Percentiles rank a stretch among this genome's conserved stretches.
These are phyloP conservation scores for Anabas testudineus DNA, from an alignment of 2,797 vertebrate genomes.

Conservation along the genomic window DNA sequence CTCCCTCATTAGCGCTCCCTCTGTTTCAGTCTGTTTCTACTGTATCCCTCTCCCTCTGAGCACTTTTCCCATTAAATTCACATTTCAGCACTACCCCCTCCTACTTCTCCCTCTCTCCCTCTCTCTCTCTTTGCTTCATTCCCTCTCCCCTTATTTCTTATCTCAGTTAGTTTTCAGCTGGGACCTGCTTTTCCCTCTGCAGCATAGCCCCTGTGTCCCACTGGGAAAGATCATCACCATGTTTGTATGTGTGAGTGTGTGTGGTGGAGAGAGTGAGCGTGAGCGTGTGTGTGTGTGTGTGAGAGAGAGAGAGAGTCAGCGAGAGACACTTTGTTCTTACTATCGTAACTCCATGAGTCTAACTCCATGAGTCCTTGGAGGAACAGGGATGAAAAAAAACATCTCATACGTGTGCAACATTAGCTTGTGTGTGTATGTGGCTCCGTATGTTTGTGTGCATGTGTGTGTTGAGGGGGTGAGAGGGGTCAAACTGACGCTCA, in stretches of 20 bases:
- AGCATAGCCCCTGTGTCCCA: conserved; percentile 45
- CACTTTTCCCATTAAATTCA: conserved; percentile 60
- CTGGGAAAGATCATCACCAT: conserved; percentile 40
- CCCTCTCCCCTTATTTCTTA: conserved; percentile 41
- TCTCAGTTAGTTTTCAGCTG: conserved; percentile 56
- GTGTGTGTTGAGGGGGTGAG: not conserved
- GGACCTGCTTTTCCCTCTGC: conserved; percentile 62
- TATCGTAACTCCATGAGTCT: conserved; percentile 40
- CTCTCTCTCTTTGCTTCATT: not conserved
- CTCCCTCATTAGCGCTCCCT: conserved; percentile 37
- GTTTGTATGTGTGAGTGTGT: conserved; percentile 32
- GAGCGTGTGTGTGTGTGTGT: not conserved
- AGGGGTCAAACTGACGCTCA: conserved; percentile 17
- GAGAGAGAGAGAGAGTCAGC: not conserved
- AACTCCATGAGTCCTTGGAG: conserved; percentile 46
- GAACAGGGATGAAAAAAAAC: conserved; percentile 45
- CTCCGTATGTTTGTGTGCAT: not conserved
- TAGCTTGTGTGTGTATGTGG: conserved; percentile 22
- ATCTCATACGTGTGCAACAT: conserved; percentile 33
- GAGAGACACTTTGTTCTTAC: conserved; percentile 44
- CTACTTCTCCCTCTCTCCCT: not conserved
- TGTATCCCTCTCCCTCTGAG: conserved; percentile 34
- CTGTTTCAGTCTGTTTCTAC: conserved; percentile 25
- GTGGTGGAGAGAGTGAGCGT: not conserved
- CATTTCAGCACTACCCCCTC: conserved; percentile 43